Evolutionary conservation across 2,888 invertebrate species (phyloP).

Genomic region (Poecilobothrus nobilitatus): DNA sequence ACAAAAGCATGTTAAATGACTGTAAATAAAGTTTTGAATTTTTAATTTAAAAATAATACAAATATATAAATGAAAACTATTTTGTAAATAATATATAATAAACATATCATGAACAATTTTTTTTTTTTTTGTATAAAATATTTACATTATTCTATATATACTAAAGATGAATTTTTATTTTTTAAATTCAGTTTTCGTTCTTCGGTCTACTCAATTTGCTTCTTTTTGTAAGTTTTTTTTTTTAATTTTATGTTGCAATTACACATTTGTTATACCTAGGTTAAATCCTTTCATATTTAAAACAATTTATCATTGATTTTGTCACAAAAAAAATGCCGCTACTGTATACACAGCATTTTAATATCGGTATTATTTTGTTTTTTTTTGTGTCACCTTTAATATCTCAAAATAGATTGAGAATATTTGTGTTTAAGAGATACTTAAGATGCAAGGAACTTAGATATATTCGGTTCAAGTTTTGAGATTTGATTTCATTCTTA

Average conservation of each 20-base stretch:
- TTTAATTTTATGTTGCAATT: no score
- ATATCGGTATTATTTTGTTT: background rate
- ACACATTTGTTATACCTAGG: background rate
- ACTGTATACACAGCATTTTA: background rate
- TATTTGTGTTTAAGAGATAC: no score
- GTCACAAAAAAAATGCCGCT: background rate
- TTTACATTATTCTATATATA: background rate
- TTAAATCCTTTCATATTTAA: background rate
- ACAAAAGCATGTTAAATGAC: slow-evolving; percentile 1
- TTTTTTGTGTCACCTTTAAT: background rate
- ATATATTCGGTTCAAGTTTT: no score
- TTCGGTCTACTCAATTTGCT: background rate
- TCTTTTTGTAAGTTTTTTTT: background rate
- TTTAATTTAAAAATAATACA: background rate
- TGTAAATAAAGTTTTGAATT: background rate
- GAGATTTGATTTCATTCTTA: no score
- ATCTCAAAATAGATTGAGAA: no score
- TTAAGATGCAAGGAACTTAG: no score
- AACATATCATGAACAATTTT: no score
- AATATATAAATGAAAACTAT: no score
- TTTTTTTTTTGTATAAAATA: background rate
- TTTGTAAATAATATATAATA: no score
- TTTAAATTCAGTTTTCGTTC: background rate
- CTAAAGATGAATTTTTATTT: no score
- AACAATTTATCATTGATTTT: background rate